Conservation (phyloP, 92 coral and sea anemone genomes). For the Actinernus sp. region DNA sequence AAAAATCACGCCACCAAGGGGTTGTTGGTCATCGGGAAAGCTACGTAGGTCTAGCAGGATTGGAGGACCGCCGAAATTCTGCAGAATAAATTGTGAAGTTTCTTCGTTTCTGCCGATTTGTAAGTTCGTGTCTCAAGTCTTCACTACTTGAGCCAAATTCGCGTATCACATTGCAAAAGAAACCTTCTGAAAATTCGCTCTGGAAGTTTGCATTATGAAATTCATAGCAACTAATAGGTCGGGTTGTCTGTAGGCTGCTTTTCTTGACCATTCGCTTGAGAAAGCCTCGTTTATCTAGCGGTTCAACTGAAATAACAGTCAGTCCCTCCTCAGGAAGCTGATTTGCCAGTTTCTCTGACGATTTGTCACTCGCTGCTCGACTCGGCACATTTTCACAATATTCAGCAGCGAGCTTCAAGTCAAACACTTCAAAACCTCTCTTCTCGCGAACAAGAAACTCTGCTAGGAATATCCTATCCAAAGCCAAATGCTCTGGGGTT, state of each 20-base stretch:
- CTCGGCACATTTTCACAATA: slow-evolving; percentile 52
- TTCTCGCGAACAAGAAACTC: slow-evolving; percentile 79
- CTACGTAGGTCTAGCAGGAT: slow-evolving; percentile 17
- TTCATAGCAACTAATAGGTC: slow-evolving; percentile 61
- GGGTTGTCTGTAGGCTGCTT: slow-evolving; percentile 80
- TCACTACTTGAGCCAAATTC: slow-evolving; percentile 35
- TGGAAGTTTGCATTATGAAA: slow-evolving; percentile 18
- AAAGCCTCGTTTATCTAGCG: slow-evolving; percentile 83
- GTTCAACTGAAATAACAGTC: slow-evolving; percentile 75
- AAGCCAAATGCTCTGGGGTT: slow-evolving; percentile 59
- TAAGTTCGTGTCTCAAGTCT: slow-evolving; percentile 53
- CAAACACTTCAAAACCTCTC: slow-evolving; percentile 81
- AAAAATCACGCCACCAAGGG: slow-evolving; percentile 71
- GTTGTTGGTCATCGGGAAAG: slow-evolving; percentile 58
- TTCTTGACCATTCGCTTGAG: slow-evolving; percentile 87
- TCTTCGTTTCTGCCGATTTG: slow-evolving; percentile 38
- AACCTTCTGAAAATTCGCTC: slow-evolving; percentile 49
- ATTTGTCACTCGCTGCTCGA: slow-evolving; percentile 21
- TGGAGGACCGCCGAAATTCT: slow-evolving; percentile 64
- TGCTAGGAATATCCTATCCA: slow-evolving; percentile 63
- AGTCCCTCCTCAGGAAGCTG: slow-evolving; percentile 14
- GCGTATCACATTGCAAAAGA: slow-evolving; percentile 57
- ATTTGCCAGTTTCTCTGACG: slow-evolving; percentile 22
- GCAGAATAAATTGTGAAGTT: slow-evolving; percentile 45
- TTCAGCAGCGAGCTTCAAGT: slow-evolving; percentile 74